Evolutionary conservation across 2,888 invertebrate species (phyloP).

Genomic region (Plebejus argus): DNA sequence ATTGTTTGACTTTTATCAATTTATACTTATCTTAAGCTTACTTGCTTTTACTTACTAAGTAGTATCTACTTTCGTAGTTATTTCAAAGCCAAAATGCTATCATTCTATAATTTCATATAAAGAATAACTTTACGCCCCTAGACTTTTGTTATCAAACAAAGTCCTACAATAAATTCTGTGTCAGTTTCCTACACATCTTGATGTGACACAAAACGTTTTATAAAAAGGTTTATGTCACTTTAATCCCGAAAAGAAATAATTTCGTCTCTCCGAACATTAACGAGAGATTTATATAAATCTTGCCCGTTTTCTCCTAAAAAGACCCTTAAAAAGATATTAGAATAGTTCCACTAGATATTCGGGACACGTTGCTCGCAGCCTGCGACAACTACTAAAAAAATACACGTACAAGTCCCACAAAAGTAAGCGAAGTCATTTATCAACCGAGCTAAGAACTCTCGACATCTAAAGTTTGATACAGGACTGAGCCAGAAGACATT

Average conservation of each 20-base stretch:
- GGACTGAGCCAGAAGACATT: conserved; percentile 74
- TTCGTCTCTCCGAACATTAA: not conserved
- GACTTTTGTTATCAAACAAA: not conserved
- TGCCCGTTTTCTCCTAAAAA: conserved; percentile 22
- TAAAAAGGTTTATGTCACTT: conserved; percentile 16
- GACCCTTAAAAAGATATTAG: conserved; percentile 29
- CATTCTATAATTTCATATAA: not conserved
- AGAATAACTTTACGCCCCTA: not conserved
- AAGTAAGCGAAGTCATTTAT: conserved; percentile 78
- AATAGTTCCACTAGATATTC: conserved; percentile 25
- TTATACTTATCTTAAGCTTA: no score
- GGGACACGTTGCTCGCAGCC: conserved; percentile 42
- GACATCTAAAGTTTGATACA: conserved; percentile 77
- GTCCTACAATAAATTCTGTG: not conserved
- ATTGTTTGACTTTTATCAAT: no score
- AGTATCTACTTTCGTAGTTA: not conserved
- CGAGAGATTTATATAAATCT: conserved; percentile 19
- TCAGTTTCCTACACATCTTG: conserved; percentile 1
- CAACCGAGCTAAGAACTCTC: conserved; percentile 77
- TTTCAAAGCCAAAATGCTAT: not conserved
- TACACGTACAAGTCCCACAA: conserved; percentile 66
- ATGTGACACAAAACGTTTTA: conserved; percentile 17
- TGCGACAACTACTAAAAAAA: conserved; percentile 60
- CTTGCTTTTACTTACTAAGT: no score
- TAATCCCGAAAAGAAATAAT: conserved; percentile 13